Evolutionary conservation across 1,140 invertebrate genomes (phyloP).

Genomic region (Pogonognathellus flavescens): DNA sequence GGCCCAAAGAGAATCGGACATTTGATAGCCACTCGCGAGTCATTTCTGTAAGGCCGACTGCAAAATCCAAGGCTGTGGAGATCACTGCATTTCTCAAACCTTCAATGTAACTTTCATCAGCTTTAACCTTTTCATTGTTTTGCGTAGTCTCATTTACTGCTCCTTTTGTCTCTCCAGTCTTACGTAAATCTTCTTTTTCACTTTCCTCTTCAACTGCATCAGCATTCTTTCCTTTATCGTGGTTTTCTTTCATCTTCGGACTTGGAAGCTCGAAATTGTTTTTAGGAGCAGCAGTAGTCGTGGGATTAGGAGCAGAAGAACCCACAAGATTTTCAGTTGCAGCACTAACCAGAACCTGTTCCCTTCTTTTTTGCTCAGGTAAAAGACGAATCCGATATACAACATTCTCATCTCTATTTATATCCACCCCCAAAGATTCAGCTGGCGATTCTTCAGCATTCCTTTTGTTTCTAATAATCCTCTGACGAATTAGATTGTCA

Average conservation of each 20-base stretch:
- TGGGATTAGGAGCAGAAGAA: background rate
- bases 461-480: background rate
- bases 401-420: background rate
- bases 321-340: background rate
- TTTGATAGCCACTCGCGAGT: conserved; percentile 35
- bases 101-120: background rate
- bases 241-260: background rate
- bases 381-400: background rate
- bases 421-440: background rate
- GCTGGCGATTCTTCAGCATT: background rate
- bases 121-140: background rate
- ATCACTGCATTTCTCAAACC: conserved; percentile 5
- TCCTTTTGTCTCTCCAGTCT: background rate
- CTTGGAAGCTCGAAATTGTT: background rate
- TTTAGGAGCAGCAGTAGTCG: background rate
- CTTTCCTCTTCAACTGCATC: background rate
- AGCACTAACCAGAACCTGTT: no score
- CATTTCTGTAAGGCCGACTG: conserved; percentile 51
- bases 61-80: conserved; percentile 53
- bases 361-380: background rate
- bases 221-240: background rate
- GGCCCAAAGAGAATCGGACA: conserved; percentile 12
- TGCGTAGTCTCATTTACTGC: background rate
- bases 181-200: background rate
- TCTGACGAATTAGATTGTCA: background rate